These are phyloP conservation scores for Drosophila stalkeri DNA, from an alignment of 2,888 invertebrate species.

Conservation along the genomic window DNA sequence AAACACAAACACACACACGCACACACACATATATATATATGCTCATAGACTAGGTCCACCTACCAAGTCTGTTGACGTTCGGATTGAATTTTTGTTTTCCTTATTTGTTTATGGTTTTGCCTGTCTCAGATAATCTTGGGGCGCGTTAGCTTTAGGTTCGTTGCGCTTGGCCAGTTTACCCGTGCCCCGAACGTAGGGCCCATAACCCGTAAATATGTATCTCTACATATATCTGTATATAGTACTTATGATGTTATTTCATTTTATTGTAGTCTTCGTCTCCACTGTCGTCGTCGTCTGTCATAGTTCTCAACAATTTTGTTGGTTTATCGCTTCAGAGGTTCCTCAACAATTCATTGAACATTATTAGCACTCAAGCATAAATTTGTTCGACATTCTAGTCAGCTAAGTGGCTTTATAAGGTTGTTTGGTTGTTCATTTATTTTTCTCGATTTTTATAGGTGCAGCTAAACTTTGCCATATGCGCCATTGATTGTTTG, in stretches of 20 bases:
- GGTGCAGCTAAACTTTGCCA: constrained; percentile 40
- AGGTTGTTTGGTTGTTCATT: constrained; percentile 19
- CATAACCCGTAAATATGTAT: constrained; percentile 7
- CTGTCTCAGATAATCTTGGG: constrained; percentile 77
- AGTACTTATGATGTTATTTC: constrained; percentile 72
- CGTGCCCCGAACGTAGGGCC: constrained; percentile 15
- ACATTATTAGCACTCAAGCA: constrained; percentile 80
- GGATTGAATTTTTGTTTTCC: constrained; percentile 70
- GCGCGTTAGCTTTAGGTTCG: constrained; percentile 78
- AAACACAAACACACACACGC: constrained; percentile 13
- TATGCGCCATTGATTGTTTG: constrained; percentile 21
- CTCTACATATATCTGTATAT: constrained; percentile 38
- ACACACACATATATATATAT: constrained; percentile 11
- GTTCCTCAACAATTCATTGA: constrained; percentile 73
- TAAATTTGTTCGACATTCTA: constrained; percentile 64
- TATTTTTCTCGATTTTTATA: constrained; percentile 6
- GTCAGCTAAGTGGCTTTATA: constrained; percentile 47
- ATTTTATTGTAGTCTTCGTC: constrained; percentile 63
- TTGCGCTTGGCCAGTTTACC: constrained; percentile 73
- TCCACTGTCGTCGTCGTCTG: constrained; percentile 32
- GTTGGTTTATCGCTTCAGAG: constrained; percentile 70
- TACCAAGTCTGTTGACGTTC: constrained; percentile 43
- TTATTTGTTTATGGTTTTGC: constrained; percentile 77
- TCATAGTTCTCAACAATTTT: constrained; percentile 58
- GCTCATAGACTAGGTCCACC: constrained; percentile 30